Evolutionary conservation across 2,888 invertebrate genomes (phyloP).

Genomic region (Cenopis cana): DNA sequence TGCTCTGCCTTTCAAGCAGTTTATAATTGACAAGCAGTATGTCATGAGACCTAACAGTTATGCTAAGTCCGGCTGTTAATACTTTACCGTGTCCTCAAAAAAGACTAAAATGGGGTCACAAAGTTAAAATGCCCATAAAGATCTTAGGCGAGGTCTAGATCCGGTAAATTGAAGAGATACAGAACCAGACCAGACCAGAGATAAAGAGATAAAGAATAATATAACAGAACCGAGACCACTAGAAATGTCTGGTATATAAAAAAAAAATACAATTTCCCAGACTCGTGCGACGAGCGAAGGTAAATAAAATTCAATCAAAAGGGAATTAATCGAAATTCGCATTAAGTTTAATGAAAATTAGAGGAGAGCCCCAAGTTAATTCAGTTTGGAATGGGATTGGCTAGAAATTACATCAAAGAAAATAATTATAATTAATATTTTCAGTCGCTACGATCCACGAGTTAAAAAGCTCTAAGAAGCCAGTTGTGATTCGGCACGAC

Average conservation of each 20-base stretch:
- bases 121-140: no score
- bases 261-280: background rate
- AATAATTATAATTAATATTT: slow-evolving; percentile 19
- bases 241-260: background rate
- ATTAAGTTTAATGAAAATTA: slow-evolving; percentile 13
- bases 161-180: no score
- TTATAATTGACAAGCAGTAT: background rate
- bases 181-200: no score
- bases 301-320: slow-evolving; percentile 33
- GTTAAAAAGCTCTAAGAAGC: background rate
- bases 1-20: background rate
- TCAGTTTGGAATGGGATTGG: slow-evolving; percentile 4
- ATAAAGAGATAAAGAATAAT: no score
- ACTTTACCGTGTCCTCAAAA: background rate
- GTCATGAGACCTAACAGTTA: background rate
- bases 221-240: background rate
- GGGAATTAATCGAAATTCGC: slow-evolving; percentile 20
- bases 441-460: background rate
- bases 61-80: background rate
- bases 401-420: slow-evolving; percentile 15
- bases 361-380: slow-evolving; percentile 15
- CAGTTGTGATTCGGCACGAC: no score
- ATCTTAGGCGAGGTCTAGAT: no score
- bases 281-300: background rate
- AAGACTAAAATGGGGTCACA: no score